A percentile compares a stretch with the other conserved stretches of the same genome.
Conservation (phyloP, 2,888 invertebrate species). For the Clitarchus hookeri region DNA sequence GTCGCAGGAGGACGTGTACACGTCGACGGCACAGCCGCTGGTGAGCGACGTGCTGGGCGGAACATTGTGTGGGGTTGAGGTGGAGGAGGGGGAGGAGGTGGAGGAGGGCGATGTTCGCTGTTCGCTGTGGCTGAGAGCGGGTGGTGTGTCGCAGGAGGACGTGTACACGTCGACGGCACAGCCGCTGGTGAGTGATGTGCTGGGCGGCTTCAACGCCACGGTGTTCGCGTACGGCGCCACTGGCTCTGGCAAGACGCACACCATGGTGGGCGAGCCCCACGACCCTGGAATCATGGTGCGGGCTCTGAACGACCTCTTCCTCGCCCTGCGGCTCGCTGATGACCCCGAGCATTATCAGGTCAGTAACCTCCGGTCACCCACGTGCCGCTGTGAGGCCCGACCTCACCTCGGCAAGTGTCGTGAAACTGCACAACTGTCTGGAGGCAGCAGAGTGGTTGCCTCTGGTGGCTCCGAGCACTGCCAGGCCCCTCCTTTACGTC, state of each 20-base stretch:
- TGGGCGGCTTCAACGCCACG: conserved; percentile 89
- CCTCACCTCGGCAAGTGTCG: conserved; percentile 23
- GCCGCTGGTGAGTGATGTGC: conserved; percentile 81
- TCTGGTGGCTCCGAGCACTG: too few relatives aligned
- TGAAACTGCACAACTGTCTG: too few relatives aligned
- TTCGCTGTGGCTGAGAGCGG: too few relatives aligned
- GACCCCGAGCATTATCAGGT: neutral
- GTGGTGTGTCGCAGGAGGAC: conserved; percentile 61
- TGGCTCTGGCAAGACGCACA: conserved; percentile 90
- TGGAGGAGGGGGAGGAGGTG: too few relatives aligned
- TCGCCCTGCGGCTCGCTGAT: conserved; percentile 44
- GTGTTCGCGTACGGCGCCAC: conserved; percentile 96
- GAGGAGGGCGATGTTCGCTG: too few relatives aligned
- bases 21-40: conserved; percentile 80
- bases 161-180: conserved; percentile 88
- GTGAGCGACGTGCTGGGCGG: conserved; percentile 86
- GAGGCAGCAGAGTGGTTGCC: too few relatives aligned
- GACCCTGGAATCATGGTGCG: conserved; percentile 86
- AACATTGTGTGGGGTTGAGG: too few relatives aligned
- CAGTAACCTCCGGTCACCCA: neutral
- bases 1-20: conserved; percentile 77
- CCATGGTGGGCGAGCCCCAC: conserved; percentile 75
- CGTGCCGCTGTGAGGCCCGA: neutral
- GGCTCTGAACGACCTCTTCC: conserved; percentile 82
- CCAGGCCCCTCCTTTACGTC: too few relatives aligned